phyloP scores from a whole-genome alignment of 2,797 vertebrate species.

The Decapterus maruadsi region DNA sequence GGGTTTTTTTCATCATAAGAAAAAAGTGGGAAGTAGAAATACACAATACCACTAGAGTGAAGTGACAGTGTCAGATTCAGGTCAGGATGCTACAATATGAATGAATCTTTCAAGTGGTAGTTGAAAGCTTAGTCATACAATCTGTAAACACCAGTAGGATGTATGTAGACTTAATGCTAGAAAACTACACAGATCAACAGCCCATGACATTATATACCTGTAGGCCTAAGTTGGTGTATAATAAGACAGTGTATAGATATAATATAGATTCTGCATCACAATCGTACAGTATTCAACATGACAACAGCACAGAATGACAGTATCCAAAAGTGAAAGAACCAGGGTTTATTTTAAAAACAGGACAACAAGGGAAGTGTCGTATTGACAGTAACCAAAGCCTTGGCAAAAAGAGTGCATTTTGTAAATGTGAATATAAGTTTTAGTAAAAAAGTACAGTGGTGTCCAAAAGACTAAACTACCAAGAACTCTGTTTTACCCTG shows the following conservation, averaged over 20 bases:
- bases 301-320: constrained; percentile 29
- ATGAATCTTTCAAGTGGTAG: background rate
- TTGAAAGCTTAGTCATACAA: background rate
- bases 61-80: background rate
- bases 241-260: too few relatives aligned
- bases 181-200: background rate
- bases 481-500: constrained; percentile 22
- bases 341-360: constrained; percentile 76
- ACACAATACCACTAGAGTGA: background rate
- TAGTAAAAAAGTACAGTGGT: constrained; percentile 33
- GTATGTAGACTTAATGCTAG: background rate
- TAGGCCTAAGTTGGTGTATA: background rate
- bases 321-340: constrained; percentile 64
- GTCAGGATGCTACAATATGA: background rate
- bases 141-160: background rate
- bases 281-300: background rate
- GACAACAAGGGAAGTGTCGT: constrained; percentile 26
- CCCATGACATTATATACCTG: background rate
- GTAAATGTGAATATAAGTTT: constrained; percentile 29
- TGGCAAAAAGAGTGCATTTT: constrained; percentile 44
- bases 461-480: constrained; percentile 17
- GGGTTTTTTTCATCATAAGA: background rate
- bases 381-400: constrained; percentile 23
- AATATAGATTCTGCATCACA: background rate
- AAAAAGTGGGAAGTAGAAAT: background rate